phyloP scores from a whole-genome alignment of 2,797 vertebrate genomes.

The Takifugu ocellatus region DNA sequence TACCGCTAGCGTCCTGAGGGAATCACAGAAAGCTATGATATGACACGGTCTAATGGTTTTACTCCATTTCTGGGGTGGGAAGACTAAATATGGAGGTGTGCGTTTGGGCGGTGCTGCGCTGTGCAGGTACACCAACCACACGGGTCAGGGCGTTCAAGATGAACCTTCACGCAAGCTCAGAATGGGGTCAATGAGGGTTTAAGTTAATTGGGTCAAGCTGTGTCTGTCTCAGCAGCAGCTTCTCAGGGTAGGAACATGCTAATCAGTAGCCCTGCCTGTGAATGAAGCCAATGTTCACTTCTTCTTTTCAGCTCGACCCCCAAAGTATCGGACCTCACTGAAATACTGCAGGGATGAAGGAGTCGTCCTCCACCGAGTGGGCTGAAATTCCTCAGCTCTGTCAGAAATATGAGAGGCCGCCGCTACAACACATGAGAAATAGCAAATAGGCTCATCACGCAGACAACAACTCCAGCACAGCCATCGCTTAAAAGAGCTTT shows the following conservation, averaged over 20 bases:
- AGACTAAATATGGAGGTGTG: neutral
- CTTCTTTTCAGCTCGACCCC: conserved; percentile 12
- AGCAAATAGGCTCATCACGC: conserved; percentile 8
- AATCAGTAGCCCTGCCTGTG: conserved; percentile 8
- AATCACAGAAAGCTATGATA: too few relatives aligned
- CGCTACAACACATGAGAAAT: conserved; percentile 21
- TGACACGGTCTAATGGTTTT: neutral
- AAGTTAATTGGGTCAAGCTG: conserved; percentile 64
- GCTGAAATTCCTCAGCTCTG: conserved; percentile 46
- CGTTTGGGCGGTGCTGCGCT: neutral
- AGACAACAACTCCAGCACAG: conserved; percentile 7
- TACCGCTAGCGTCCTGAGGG: too few relatives aligned
- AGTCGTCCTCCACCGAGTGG: conserved; percentile 3
- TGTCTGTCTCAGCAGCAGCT: conserved; percentile 34
- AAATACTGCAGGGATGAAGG: conserved; percentile 33
- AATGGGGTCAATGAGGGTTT: conserved; percentile 62
- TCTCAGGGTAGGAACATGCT: conserved; percentile 10
- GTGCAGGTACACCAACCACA: neutral
- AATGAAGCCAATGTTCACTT: neutral
- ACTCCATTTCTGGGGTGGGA: neutral
- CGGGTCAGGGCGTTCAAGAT: neutral
- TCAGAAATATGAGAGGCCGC: conserved; percentile 33
- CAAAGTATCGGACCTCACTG: conserved; percentile 27
- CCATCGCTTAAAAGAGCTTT: conserved; percentile 11
- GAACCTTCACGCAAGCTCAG: neutral